Conservation (phyloP, 2,888 invertebrate genomes). For the Campoplex nolae region DNA sequence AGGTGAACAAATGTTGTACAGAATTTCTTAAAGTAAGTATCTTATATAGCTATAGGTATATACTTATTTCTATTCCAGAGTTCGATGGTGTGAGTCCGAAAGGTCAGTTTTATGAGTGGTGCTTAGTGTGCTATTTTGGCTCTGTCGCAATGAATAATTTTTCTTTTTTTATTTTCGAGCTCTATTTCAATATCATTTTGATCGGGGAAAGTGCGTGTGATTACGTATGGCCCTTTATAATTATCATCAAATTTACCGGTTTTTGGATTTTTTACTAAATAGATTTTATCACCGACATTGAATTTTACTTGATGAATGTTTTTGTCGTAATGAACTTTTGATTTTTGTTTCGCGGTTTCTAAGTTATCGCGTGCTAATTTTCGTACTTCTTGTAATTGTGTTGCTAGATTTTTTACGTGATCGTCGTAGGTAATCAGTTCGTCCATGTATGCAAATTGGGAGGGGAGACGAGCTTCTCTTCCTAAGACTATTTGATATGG, state of each 20-base stretch:
- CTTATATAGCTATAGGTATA: no score
- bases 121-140: neutral
- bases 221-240: no score
- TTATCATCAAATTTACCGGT: no score
- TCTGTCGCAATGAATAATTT: conserved; percentile 44
- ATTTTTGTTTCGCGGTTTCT: conserved; percentile 36
- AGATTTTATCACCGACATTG: conserved; percentile 43
- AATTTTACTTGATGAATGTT: conserved; percentile 36
- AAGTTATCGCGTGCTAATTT: conserved; percentile 22
- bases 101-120: no score
- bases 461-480: conserved; percentile 28
- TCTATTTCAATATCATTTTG: conserved; percentile 42
- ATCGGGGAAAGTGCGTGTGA: neutral
- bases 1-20: no score
- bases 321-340: conserved; percentile 44
- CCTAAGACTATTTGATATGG: conserved; percentile 41
- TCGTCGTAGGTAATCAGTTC: conserved; percentile 25
- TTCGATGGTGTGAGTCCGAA: no score
- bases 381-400: conserved; percentile 1
- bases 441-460: conserved; percentile 14
- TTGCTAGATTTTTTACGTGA: conserved; percentile 19
- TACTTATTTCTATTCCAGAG: no score
- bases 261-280: no score
- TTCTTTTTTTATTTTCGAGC: neutral
- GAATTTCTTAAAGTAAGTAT: no score